phyloP scores from a whole-genome alignment of 2,888 invertebrate species.

The Clivina fossor region DNA sequence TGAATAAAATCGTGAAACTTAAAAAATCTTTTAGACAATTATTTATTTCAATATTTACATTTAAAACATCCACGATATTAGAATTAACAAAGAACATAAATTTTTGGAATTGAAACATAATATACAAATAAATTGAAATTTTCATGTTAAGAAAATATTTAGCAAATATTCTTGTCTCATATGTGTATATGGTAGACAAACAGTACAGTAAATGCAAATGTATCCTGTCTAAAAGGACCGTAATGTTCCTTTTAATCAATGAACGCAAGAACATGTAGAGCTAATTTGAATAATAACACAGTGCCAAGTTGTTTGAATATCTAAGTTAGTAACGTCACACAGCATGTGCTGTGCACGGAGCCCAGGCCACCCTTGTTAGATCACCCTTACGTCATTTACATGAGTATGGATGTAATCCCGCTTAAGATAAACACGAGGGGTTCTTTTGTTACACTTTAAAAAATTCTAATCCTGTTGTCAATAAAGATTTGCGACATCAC shows the following conservation, averaged over 20 bases:
- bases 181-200: too few relatives aligned
- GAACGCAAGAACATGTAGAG: conserved; percentile 15
- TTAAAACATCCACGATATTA: too few relatives aligned
- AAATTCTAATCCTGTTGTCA: conserved; percentile 29
- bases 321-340: not conserved
- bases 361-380: not conserved
- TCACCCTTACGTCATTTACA: conserved; percentile 26
- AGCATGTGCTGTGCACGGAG: conserved; percentile 10
- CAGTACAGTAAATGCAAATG: too few relatives aligned
- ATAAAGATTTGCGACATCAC: conserved; percentile 17
- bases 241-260: conserved; percentile 24
- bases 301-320: not conserved
- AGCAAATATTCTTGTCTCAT: too few relatives aligned
- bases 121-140: too few relatives aligned
- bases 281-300: conserved; percentile 26
- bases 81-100: too few relatives aligned
- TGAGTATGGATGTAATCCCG: conserved; percentile 31
- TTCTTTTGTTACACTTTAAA: conserved; percentile 19
- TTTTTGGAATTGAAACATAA: too few relatives aligned
- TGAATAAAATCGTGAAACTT: too few relatives aligned
- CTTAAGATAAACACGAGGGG: conserved; percentile 29
- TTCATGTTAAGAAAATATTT: too few relatives aligned
- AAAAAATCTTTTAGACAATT: too few relatives aligned
- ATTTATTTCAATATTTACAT: too few relatives aligned
- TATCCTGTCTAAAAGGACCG: conserved; percentile 20